Evolutionary conservation across 2,113 vertebrate genomes (phyloP).

Genomic region (Mastomys natalensis): DNA sequence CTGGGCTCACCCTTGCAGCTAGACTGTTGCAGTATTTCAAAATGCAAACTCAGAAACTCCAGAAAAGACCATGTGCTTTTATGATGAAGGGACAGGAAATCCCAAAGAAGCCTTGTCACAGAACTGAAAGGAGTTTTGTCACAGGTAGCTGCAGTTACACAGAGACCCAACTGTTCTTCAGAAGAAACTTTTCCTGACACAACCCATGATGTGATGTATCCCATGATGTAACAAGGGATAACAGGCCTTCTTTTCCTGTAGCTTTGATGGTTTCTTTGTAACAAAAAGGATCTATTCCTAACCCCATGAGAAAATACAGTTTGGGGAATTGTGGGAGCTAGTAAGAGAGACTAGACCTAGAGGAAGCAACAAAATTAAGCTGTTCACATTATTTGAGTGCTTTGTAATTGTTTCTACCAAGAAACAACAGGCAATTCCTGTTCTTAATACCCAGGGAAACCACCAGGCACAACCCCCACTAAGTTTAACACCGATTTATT

Average conservation of each 20-base stretch:
- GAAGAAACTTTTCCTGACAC: not conserved
- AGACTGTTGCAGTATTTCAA: not conserved
- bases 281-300: not conserved
- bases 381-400: not conserved
- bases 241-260: not conserved
- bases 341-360: not conserved
- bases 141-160: accelerated
- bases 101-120: not conserved
- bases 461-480: too few species aligned
- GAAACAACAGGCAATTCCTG: not conserved
- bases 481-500: too few species aligned
- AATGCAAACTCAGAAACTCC: not conserved
- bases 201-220: not conserved
- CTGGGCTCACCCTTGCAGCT: not conserved
- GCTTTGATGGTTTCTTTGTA: not conserved
- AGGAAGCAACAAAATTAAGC: not conserved
- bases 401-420: not conserved
- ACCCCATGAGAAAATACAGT: not conserved
- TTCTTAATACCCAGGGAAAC: not conserved
- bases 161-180: too few species aligned
- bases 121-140: not conserved
- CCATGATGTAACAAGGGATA: not conserved
- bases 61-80: too few species aligned
- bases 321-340: not conserved
- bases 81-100: too few species aligned